phyloP scores from a whole-genome alignment of 2,113 vertebrate genomes.

The Alouatta palliata region DNA sequence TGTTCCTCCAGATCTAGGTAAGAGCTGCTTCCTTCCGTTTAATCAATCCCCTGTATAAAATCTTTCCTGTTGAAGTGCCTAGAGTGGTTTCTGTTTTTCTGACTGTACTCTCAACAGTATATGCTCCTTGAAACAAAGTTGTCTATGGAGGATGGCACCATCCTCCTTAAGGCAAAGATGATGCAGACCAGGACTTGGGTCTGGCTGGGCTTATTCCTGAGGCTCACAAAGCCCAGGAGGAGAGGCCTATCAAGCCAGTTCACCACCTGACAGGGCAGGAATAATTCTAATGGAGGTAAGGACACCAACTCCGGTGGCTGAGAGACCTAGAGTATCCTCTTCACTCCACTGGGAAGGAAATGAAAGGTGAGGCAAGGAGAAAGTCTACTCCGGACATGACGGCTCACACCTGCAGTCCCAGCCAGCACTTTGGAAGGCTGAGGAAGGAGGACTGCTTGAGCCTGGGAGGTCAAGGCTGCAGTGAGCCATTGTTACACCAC shows the following conservation, averaged over 20 bases:
- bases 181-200: neutral
- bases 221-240: neutral
- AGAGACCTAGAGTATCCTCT: neutral
- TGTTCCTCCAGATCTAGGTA: neutral
- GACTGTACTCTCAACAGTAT: neutral
- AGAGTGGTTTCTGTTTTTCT: neutral
- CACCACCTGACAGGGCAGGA: neutral
- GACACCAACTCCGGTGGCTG: neutral
- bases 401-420: no score
- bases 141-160: neutral
- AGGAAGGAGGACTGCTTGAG: no score
- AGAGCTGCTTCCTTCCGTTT: neutral
- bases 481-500: no score
- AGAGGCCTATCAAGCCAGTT: neutral
- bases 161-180: neutral
- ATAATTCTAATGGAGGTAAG: neutral
- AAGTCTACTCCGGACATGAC: neutral
- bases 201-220: neutral
- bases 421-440: no score
- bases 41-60: neutral
- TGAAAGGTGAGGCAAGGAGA: neutral
- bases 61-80: neutral
- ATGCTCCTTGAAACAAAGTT: neutral
- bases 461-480: no score
- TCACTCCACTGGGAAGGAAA: neutral